These are phyloP conservation scores for Tricholauxania praeusta DNA, from an alignment of 2,888 invertebrate genomes.

Conservation along the genomic window DNA sequence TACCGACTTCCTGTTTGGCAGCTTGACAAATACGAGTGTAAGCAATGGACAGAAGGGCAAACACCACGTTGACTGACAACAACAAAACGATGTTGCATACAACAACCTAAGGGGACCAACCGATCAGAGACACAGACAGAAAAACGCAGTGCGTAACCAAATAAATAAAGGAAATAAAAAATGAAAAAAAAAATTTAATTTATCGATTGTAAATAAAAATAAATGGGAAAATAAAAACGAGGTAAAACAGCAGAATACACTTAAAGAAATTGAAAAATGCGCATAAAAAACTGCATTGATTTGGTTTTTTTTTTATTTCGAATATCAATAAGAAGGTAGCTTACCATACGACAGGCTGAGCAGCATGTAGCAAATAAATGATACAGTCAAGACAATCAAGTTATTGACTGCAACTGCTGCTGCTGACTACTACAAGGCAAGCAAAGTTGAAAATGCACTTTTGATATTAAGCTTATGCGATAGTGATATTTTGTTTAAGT, in stretches of 20 bases:
- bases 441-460: too few relatives aligned
- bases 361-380: too few relatives aligned
- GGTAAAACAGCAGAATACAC: background rate
- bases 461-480: too few relatives aligned
- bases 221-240: background rate
- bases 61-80: background rate
- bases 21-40: constrained; percentile 5
- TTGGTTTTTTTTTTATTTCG: too few relatives aligned
- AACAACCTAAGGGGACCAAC: background rate
- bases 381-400: too few relatives aligned
- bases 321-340: too few relatives aligned
- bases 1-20: constrained; percentile 15
- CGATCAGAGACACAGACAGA: background rate
- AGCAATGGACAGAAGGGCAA: background rate
- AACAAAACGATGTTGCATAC: background rate
- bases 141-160: background rate
- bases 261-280: constrained; percentile 6
- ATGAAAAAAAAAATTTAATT: background rate
- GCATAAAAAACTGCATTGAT: background rate
- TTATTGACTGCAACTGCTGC: too few relatives aligned
- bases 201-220: background rate
- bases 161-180: background rate
- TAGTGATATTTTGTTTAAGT: too few relatives aligned
- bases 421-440: too few relatives aligned
- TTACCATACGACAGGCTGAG: too few relatives aligned